Evolutionary conservation across 2,888 invertebrate species (phyloP).

Genomic region (Lasioglossum zephyrum): DNA sequence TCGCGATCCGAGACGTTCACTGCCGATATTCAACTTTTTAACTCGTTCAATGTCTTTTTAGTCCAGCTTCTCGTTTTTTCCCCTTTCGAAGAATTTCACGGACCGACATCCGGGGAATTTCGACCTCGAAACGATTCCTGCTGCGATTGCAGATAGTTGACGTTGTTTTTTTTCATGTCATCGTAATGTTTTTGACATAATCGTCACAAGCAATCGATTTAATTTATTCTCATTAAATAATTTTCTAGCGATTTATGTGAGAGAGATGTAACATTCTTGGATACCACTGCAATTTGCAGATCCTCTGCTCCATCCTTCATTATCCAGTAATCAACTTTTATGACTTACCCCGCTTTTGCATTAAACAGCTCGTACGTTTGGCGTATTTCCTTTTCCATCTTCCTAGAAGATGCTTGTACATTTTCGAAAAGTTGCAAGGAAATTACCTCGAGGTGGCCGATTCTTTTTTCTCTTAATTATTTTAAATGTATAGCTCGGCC

Average conservation of each 20-base stretch:
- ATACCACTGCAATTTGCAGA: not conserved
- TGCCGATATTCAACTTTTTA: not conserved
- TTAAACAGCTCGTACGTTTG: not conserved
- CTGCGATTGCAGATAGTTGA: not conserved
- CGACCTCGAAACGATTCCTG: not conserved
- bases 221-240: not conserved
- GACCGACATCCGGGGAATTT: not conserved
- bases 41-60: not conserved
- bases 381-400: not conserved
- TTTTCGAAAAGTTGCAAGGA: not conserved
- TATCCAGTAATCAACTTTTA: not conserved
- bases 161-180: not conserved
- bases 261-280: not conserved
- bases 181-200: not conserved
- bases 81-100: not conserved
- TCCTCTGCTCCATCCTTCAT: not conserved
- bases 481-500: not conserved
- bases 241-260: not conserved
- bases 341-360: not conserved
- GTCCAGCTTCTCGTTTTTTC: not conserved
- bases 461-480: not conserved
- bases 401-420: not conserved
- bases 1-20: conserved; percentile 39
- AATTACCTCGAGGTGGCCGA: not conserved
- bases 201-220: not conserved